These are phyloP conservation scores for Hemiscyllium ocellatum DNA, from an alignment of 2,113 vertebrate genomes.

Conservation along the genomic window DNA sequence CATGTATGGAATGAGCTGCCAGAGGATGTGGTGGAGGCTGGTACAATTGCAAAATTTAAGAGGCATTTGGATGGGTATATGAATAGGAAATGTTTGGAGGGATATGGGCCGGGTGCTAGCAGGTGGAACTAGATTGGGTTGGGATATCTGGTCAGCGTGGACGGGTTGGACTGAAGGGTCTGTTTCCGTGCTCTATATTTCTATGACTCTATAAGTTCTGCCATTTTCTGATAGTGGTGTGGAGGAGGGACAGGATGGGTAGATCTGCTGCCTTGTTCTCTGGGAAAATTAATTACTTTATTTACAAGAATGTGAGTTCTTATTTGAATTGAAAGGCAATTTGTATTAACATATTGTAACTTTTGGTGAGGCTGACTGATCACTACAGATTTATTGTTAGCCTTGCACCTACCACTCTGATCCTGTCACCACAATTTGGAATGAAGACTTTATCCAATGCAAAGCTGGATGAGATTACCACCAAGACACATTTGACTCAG, in stretches of 20 bases:
- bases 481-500: neutral
- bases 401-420: neutral
- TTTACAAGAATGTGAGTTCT: neutral
- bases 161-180: too few species aligned
- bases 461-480: neutral
- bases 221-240: neutral
- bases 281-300: neutral
- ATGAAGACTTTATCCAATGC: neutral
- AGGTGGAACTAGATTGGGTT: too few species aligned
- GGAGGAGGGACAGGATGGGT: neutral
- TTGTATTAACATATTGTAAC: neutral
- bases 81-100: too few species aligned
- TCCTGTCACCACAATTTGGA: neutral
- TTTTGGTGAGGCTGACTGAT: neutral
- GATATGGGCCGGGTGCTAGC: too few species aligned
- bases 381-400: neutral
- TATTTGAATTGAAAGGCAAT: neutral
- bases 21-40: too few species aligned
- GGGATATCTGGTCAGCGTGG: too few species aligned
- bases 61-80: too few species aligned
- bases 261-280: neutral
- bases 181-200: too few species aligned
- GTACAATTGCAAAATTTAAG: too few species aligned
- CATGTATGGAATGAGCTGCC: too few species aligned
- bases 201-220: too few species aligned